These are phyloP conservation scores for Mola mola DNA, from an alignment of 2,113 vertebrate species.

Conservation along the genomic window DNA sequence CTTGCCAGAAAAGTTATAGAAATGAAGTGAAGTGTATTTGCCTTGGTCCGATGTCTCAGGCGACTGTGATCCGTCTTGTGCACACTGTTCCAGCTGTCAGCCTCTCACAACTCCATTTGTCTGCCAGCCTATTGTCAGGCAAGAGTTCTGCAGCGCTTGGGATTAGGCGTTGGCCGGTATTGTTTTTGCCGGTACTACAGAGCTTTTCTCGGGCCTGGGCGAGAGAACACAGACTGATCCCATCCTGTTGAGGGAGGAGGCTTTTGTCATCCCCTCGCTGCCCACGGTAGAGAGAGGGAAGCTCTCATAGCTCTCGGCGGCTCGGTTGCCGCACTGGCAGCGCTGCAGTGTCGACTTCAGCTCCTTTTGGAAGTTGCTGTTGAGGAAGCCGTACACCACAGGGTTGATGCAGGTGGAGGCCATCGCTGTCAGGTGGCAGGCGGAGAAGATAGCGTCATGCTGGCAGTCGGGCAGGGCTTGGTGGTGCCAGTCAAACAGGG, in stretches of 20 bases:
- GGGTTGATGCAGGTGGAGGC: constrained; percentile 83
- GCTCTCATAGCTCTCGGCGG: constrained; percentile 78
- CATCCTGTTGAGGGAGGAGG: constrained; percentile 71
- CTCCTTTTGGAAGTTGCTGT: constrained; percentile 84
- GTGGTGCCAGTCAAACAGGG: constrained; percentile 83
- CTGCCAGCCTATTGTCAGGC: not conserved
- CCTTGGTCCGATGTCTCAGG: not conserved
- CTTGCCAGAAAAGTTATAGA: not conserved
- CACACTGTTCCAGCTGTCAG: constrained; percentile 9
- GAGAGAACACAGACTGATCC: constrained; percentile 51
- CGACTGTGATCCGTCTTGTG: not conserved
- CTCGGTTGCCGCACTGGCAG: constrained; percentile 70
- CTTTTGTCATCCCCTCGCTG: constrained; percentile 79
- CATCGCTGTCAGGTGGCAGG: constrained; percentile 82
- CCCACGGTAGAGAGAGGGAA: constrained; percentile 82
- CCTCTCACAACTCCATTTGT: not conserved
- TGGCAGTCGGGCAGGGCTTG: constrained; percentile 79
- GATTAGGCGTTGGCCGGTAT: constrained; percentile 31
- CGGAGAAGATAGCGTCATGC: constrained; percentile 82
- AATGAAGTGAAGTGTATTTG: not conserved
- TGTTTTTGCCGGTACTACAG: constrained; percentile 26
- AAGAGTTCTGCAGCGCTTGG: too few relatives aligned
- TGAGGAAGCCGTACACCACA: constrained; percentile 83
- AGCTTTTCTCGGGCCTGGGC: constrained; percentile 45
- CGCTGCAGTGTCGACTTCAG: constrained; percentile 75